Evolutionary conservation across 1,140 invertebrate genomes (phyloP).

Genomic region (Zaprionus nigranus): DNA sequence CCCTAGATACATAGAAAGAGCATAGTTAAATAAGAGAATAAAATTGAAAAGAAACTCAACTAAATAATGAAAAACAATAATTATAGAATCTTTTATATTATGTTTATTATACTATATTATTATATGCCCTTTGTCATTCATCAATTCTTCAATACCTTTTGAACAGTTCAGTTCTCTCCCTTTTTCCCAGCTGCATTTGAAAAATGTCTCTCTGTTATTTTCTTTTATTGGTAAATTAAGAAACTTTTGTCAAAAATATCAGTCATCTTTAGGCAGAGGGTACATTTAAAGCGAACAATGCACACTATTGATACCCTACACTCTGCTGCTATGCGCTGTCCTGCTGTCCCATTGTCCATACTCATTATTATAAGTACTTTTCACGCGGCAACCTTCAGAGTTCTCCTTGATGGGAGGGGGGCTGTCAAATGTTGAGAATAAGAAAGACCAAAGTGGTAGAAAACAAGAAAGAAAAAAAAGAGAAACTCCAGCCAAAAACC

Average conservation of each 20-base stretch:
- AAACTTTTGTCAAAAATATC: slow-evolving; percentile 18
- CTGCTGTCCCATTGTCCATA: slow-evolving; percentile 8
- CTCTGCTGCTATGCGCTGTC: slow-evolving; percentile 1
- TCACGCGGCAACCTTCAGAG: slow-evolving; percentile 46
- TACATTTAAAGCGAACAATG: background rate
- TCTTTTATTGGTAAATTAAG: too few species aligned
- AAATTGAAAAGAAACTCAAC: background rate
- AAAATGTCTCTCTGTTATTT: too few species aligned
- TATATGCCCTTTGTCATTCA: too few species aligned
- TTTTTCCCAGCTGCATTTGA: background rate
- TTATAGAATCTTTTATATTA: too few species aligned
- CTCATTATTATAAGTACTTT: slow-evolving; percentile 64
- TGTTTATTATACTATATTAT: too few species aligned
- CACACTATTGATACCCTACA: slow-evolving; percentile 4
- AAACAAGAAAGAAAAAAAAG: slow-evolving; percentile 31
- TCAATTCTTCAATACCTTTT: too few species aligned
- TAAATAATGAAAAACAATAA: background rate
- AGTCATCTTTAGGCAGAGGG: slow-evolving; percentile 12
- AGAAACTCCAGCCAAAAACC: slow-evolving; percentile 35
- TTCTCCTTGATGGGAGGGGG: slow-evolving; percentile 30
- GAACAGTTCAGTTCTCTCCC: too few species aligned
- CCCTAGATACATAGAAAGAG: slow-evolving; percentile 1
- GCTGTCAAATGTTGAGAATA: slow-evolving; percentile 26
- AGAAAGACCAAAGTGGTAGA: slow-evolving; percentile 53
- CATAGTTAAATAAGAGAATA: background rate